phyloP scores from a whole-genome alignment of 2,888 invertebrate species.

The Acanthoscelides obtectus region DNA sequence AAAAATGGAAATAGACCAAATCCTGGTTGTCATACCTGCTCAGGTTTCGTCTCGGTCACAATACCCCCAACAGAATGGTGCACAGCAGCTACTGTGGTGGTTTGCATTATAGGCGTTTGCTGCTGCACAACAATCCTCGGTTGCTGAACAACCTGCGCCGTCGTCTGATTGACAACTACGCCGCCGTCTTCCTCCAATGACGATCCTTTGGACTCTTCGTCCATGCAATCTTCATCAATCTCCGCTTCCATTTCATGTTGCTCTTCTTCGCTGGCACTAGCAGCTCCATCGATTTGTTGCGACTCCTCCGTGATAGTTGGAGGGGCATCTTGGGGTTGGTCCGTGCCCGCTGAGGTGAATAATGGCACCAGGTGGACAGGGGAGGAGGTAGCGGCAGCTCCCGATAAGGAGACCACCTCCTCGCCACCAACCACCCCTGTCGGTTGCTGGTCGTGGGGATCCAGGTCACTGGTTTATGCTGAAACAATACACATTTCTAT shows the following conservation, averaged over 20 bases:
- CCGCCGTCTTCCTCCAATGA: not conserved
- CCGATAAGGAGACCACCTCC: not conserved
- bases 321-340: not conserved
- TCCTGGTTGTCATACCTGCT: not conserved
- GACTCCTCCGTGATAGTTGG: not conserved
- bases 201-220: not conserved
- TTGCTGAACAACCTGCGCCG: not conserved
- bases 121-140: not conserved
- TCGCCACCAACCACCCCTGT: not conserved
- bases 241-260: not conserved
- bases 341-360: not conserved
- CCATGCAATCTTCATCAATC: not conserved
- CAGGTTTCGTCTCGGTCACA: not conserved
- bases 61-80: not conserved
- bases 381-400: not conserved
- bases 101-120: not conserved
- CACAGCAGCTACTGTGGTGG: not conserved
- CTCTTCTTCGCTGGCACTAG: not conserved
- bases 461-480: constrained; percentile 17
- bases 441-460: constrained; percentile 7
- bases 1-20: no score
- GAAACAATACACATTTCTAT: constrained; percentile 6
- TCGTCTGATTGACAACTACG: not conserved
- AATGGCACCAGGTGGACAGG: not conserved
- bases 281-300: not conserved